Evolutionary conservation across 1,140 invertebrate genomes (phyloP).

Genomic region (Drosophila burlai): DNA sequence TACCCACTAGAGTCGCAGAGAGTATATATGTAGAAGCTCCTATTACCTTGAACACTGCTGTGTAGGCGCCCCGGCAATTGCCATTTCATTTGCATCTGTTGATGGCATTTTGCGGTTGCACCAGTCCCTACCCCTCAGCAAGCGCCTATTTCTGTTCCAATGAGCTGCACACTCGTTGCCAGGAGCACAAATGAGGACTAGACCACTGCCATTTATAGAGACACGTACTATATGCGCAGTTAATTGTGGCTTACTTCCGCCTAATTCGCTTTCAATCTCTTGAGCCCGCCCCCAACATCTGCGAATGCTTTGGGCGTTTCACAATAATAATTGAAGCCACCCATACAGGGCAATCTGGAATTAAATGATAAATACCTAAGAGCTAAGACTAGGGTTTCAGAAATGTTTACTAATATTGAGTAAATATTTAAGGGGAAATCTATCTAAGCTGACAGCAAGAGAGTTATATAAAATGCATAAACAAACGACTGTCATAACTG

Average conservation of each 20-base stretch:
- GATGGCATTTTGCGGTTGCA: conserved; percentile 48
- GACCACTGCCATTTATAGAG: conserved; percentile 4
- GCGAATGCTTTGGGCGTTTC: conserved; percentile 6
- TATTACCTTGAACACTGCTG: background rate
- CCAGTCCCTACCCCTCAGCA: background rate
- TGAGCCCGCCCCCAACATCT: background rate
- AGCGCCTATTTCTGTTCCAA: conserved; percentile 6
- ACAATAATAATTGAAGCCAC: conserved; percentile 9
- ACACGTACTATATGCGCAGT: background rate
- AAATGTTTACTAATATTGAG: background rate
- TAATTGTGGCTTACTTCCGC: conserved; percentile 48
- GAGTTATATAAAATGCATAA: background rate
- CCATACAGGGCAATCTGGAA: background rate
- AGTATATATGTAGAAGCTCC: background rate
- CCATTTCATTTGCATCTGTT: conserved; percentile 57
- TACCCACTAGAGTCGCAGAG: background rate
- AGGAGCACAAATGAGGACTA: conserved; percentile 1
- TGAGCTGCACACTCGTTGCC: conserved; percentile 39
- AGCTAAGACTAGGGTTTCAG: background rate
- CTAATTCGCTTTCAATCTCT: conserved; percentile 17
- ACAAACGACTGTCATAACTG: background rate
- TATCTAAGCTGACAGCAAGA: background rate
- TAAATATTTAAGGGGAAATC: background rate
- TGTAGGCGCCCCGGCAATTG: conserved; percentile 27
- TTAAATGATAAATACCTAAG: background rate